Evolutionary conservation across 2,113 vertebrate species (phyloP), one percentile per base, ranked within the genome.

Genomic region (Notarius quadriscutis): DNA sequence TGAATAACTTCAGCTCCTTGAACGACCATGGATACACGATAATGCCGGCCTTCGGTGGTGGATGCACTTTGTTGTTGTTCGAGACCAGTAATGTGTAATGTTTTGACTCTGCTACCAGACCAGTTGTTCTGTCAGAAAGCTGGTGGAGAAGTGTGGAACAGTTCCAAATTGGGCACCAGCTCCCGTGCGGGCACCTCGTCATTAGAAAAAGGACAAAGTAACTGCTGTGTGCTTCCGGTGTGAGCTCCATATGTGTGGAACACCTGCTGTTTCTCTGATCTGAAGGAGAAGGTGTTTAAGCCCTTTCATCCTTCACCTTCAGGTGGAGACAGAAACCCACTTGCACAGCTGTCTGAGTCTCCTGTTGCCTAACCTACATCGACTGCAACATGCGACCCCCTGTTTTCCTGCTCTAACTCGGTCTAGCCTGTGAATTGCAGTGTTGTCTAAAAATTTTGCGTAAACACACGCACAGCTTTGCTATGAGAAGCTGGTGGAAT

Each of bases 241-340:
- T 55, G 48, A 82, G 65, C 81, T 74, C 57, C 60, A 41, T 86
- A 58, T 90, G 86, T 88, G 83, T 92, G 81, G 88, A 93, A 90
- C 89, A 91, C 91, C 82, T 88, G 87, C 91, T 90, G 15, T 83
- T 81, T 89, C 89, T 91, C 92, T 90, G 58, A 86, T 86, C 60
- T 86, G 48, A 79, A 71, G 34, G 41, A 51, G 55, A 75, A 57
- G 15, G n/a, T 41, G 71, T 65, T 30, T 80, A 25, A 41, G 57
- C 34, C 63, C 63, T 67, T 71, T 84, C 51, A 72, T 83, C 79
- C 12, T 71, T 78, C 80, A 41, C 55, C 22, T 82, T 83, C 41
- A 80, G 69, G 50, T 27, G 8, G 17, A 57, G 51, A 27, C 55
- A 81, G 63, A 65, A 7, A 67, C 69, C 48, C 82, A 27, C 6